Percentiles rank a stretch among this genome's conserved stretches.
Conservation (phyloP, 2,888 invertebrate genomes). For the Drosophila demipolita region DNA sequence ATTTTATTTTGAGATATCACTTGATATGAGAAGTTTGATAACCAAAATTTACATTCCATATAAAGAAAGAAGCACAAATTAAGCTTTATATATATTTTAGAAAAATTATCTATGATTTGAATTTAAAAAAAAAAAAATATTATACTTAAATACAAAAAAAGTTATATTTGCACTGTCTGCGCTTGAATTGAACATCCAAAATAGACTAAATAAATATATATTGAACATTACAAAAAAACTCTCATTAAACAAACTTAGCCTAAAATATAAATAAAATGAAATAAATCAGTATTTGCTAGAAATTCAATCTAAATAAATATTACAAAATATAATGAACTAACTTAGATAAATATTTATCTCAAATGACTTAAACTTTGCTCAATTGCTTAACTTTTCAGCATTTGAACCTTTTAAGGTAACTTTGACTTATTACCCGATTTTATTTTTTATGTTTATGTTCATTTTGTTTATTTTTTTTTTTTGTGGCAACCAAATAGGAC, state of each 20-base stretch:
- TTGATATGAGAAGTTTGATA: background rate
- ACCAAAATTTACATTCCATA: background rate
- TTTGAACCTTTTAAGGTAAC: constrained; percentile 12
- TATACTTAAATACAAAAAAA: background rate
- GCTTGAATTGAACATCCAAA: too few relatives aligned
- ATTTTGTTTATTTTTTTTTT: constrained; percentile 8
- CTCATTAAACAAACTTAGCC: background rate
- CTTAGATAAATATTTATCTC: background rate
- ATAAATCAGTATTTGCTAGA: background rate
- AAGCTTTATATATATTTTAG: background rate
- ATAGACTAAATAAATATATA: background rate
- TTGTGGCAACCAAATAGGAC: constrained; percentile 21
- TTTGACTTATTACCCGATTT: constrained; percentile 39
- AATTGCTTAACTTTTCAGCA: background rate
- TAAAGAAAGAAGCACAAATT: background rate
- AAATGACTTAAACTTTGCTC: background rate
- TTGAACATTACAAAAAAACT: background rate
- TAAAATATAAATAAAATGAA: background rate
- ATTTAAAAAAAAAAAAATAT: background rate
- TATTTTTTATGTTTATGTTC: background rate
- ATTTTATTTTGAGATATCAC: background rate
- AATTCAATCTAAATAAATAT: background rate
- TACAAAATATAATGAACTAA: background rate
- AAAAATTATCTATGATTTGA: background rate
- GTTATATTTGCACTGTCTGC: background rate